phyloP scores from a whole-genome alignment of 2,797 vertebrate species.

The Rallus crepitans region DNA sequence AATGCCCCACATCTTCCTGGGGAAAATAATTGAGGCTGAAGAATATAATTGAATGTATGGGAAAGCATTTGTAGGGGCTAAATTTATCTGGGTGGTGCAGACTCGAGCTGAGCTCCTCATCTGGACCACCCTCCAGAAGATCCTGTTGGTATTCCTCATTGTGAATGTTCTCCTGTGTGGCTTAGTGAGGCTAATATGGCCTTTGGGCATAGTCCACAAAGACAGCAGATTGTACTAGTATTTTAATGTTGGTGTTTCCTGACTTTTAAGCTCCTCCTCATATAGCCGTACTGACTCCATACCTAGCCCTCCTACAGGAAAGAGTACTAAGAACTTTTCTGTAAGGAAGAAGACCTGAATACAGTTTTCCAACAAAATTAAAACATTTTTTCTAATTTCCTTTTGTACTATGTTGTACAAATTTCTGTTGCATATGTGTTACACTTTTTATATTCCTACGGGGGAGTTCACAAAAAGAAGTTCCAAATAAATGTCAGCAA shows the following conservation, averaged over 20 bases:
- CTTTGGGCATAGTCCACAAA: constrained; percentile 26
- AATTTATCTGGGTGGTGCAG: constrained; percentile 6
- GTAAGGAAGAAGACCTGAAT: background rate
- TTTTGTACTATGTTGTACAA: background rate
- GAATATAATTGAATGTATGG: background rate
- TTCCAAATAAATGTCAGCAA: background rate
- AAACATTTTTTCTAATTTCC: background rate
- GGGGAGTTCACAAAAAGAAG: background rate
- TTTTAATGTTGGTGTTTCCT: background rate
- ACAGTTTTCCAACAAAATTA: background rate
- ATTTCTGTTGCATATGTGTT: background rate
- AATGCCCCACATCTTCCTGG: background rate
- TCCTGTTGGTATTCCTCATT: background rate
- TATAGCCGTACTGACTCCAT: background rate
- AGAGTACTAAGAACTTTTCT: background rate
- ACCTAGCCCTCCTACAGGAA: background rate
- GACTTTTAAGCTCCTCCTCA: background rate
- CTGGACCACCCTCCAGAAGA: background rate
- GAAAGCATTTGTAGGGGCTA: background rate
- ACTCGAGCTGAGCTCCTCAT: background rate
- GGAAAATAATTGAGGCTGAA: constrained; percentile 7
- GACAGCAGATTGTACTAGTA: background rate
- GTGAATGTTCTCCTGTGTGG: background rate
- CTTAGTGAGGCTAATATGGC: background rate
- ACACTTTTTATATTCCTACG: background rate